Evolutionary conservation across 1,140 invertebrate species (phyloP), one percentile per base, ranked within the genome.

Genomic region (Littorina saxatilis): DNA sequence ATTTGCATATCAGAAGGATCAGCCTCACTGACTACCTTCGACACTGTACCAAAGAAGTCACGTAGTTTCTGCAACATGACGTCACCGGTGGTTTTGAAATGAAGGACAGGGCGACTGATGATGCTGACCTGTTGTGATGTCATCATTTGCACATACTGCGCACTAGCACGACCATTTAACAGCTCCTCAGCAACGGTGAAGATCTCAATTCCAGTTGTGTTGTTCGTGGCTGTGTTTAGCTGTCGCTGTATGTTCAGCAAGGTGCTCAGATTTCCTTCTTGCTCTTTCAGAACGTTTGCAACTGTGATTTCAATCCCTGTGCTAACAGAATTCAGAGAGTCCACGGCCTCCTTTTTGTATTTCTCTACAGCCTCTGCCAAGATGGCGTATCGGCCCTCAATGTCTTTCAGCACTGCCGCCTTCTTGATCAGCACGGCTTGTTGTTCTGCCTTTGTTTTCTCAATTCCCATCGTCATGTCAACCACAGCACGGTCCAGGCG

Each of bases 131-230:
- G 20, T 32, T 27, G 5, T 37, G 63, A 35, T 32, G 63, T 68
- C 63, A 68, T n/a, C 20, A 15, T 35, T 13, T 35, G 20, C 9
- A 68, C 29, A 7, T 5, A n/a, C 27, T 9, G 9, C 68, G 37
- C 20, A 23, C 35, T 40, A 37, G 35, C 68, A 72, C 68, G 68
- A 23, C 37, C 68, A 43, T n/a, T n/a, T 43, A 35, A 39, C 68
- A 72, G 37, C 68, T 72, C 68, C 40, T 43, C n/a, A 23, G 68
- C 39, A 11, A 72, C 68, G 7, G 68, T 40, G 15, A 72, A 4
- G 20, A 43, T 23, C 27, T 43, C 37, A 20, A 9, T 11, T 13
- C 2, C 68, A 11, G 35, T 43, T 20, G 9, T 37, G 0, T 20
- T 32, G 68, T 20, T 43, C 27, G 40, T 43, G 40, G 39, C 20